phyloP scores from a whole-genome alignment of 2,113 vertebrate genomes.

The Chaetorhynchus papuensis region DNA sequence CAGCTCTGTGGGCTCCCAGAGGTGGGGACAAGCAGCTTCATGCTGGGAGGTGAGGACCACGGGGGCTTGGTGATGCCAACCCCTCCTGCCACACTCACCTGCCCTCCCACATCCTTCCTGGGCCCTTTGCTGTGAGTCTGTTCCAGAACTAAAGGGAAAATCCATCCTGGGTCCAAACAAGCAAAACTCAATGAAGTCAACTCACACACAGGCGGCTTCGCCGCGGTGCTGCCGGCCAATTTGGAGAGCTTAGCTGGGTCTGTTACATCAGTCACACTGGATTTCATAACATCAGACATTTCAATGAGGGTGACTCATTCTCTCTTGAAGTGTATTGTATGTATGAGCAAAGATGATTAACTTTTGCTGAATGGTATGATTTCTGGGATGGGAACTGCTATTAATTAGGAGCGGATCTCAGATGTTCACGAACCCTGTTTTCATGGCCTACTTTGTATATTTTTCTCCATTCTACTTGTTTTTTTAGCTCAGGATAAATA shows the following conservation, averaged over 20 bases:
- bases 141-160: background rate
- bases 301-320: constrained; percentile 63
- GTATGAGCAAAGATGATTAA: constrained; percentile 65
- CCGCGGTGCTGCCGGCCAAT: background rate
- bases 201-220: background rate
- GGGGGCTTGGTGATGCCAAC: background rate
- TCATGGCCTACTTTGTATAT: constrained; percentile 46
- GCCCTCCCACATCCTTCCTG: background rate
- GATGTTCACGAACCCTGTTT: constrained; percentile 35
- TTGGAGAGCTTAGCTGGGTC: constrained; percentile 39
- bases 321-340: constrained; percentile 52
- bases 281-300: constrained; percentile 64
- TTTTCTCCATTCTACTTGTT: constrained; percentile 10
- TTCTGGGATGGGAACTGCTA: constrained; percentile 53
- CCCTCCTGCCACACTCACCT: background rate
- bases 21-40: background rate
- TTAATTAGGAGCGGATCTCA: constrained; percentile 60
- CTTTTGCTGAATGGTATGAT: constrained; percentile 67
- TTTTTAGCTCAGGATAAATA: constrained; percentile 10
- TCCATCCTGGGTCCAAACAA: background rate
- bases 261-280: constrained; percentile 58
- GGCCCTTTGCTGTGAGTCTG: background rate
- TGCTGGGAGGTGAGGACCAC: accelerated
- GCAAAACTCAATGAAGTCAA: background rate
- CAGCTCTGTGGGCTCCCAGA: background rate